phyloP scores from a whole-genome alignment of 2,888 invertebrate genomes.

The Ormyrus labotus region DNA sequence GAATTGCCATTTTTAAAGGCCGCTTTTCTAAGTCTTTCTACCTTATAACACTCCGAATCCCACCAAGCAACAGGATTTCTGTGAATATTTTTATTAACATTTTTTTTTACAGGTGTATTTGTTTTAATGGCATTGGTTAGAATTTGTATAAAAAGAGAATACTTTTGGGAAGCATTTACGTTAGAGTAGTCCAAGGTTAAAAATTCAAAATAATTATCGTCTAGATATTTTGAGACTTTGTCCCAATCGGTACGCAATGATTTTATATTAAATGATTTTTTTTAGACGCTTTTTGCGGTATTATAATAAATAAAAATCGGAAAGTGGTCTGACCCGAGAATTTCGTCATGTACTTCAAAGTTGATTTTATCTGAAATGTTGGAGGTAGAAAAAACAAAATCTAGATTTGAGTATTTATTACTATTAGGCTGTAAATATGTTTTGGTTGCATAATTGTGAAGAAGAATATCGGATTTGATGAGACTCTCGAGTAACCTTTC shows the following conservation, averaged over 20 bases:
- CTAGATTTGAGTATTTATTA: conserved; percentile 22
- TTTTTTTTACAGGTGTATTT: conserved; percentile 23
- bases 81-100: not conserved
- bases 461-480: not conserved
- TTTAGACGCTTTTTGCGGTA: not conserved
- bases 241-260: not conserved
- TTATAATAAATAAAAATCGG: not conserved
- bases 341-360: conserved; percentile 4
- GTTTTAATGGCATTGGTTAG: not conserved
- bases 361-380: conserved; percentile 21
- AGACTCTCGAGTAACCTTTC: not conserved
- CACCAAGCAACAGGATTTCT: conserved; percentile 41
- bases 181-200: not conserved
- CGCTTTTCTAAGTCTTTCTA: conserved; percentile 27
- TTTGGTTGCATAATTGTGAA: conserved; percentile 7
- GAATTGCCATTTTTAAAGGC: conserved; percentile 28
- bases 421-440: not conserved
- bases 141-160: not conserved
- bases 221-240: not conserved
- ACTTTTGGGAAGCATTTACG: not conserved
- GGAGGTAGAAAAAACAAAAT: conserved; percentile 23
- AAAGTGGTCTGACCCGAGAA: conserved; percentile 10
- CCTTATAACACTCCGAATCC: conserved; percentile 22
- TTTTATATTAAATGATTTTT: conserved; percentile 19
- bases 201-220: not conserved